Percentiles rank a stretch among this genome's conserved stretches.
phyloP scores from a whole-genome alignment of 2,113 vertebrate genomes.

The Callipepla squamata region DNA sequence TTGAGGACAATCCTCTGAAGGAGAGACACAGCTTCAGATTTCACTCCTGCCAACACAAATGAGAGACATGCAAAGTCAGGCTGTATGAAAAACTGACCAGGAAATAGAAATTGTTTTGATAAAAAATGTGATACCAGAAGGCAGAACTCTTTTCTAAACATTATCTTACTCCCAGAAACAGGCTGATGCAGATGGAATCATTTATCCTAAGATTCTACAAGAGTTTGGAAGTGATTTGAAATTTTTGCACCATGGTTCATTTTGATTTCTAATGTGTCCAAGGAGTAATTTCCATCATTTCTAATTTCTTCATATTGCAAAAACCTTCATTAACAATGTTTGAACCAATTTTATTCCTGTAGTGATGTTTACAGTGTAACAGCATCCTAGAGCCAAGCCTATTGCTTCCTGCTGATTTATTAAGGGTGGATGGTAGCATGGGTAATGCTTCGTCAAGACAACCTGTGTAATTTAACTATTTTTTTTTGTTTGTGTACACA shows the following conservation, averaged over 20 bases:
- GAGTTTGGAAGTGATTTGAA: background rate
- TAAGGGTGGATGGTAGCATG: background rate
- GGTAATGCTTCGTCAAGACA: conserved; percentile 69
- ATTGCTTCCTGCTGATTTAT: conserved; percentile 51
- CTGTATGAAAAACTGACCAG: background rate
- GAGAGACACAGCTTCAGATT: background rate
- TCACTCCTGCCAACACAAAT: background rate
- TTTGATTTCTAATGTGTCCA: background rate
- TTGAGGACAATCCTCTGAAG: background rate
- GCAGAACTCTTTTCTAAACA: background rate
- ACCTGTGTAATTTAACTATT: conserved; percentile 41
- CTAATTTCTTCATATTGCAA: conserved; percentile 22
- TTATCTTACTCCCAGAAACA: background rate
- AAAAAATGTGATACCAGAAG: background rate
- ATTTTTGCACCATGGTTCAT: background rate
- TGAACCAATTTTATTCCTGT: conserved; percentile 58
- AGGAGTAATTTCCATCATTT: conserved; percentile 59
- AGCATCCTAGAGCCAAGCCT: conserved; percentile 50
- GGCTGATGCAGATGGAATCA: background rate
- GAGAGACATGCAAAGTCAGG: background rate
- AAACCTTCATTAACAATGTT: conserved; percentile 38
- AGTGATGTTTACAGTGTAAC: conserved; percentile 31
- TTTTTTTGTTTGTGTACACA: conserved; percentile 46
- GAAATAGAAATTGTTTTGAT: background rate
- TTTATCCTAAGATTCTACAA: background rate